Base-by-base conservation (phyloP, 2,888 invertebrate genomes). In the Chloroclysta siterata region DNA sequence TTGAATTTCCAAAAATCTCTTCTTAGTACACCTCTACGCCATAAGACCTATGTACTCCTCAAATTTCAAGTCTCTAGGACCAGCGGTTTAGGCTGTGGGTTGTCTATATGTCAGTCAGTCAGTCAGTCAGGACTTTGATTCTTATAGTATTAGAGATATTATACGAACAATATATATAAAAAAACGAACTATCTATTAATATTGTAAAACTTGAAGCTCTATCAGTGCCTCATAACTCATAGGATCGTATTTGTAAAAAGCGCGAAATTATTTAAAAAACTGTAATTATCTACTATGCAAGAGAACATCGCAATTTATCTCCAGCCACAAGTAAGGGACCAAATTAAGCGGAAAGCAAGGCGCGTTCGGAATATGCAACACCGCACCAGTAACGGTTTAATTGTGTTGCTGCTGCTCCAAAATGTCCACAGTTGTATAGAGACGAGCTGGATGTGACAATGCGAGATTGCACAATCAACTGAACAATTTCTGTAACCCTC, bases 331-430 rank as follows among this genome's bases (percentile, higher is more conserved):
- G 55, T 13, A 51, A 53, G 52, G 60, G 57, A 51, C 50, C 53
- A 67, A 63, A 67, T 67, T 63, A 67, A 67, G 66, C 63, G 57
- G 60, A 67, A 67, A 63, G 63, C 66, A 67, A 63, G 60, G 66
- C 63, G 44, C 52, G 42, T 36, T 53, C 22, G 52, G 66, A 57
- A 60, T 63, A 67, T 66, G 63, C 63, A 66, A 63, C 63, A 60
- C 60, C 60, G 58, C 57, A 58, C 58, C 58, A 54, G 63, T 53
- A 60, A 60, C 66, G 63, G 63, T 61, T 67, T 67, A 67, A 67
- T 67, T 63, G 66, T 66, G 66, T 67, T 67, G 66, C 60, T 67
- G 57, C 60, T 52, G 63, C 60, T 67, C 66, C 66, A 67, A 63
- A 66, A 67, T 48, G 66, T 61, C 58, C 60, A 60, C 64, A 53